Base-by-base conservation (phyloP, 2,888 invertebrate genomes). In the Synergus itoensis region DNA sequence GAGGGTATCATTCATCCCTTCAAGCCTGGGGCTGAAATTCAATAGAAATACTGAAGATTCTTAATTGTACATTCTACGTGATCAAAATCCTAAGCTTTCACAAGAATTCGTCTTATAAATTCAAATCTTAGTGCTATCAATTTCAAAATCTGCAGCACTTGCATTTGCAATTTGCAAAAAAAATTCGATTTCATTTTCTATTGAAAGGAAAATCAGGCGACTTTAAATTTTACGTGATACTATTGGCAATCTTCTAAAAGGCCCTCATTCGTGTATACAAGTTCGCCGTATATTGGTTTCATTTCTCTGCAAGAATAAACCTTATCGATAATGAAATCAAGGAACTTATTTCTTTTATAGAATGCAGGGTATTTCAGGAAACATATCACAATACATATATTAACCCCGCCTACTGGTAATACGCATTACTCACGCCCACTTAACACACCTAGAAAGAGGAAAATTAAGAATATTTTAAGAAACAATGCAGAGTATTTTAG, bases 251-350 rank as follows among this genome's bases (percentile, higher is more conserved):
- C 1, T 45, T 43, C 16, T 12, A 45, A 8, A 21, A 67, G 21
- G n/a, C 60, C 60, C 43, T 43, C 11, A 43, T 43, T 43, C 43
- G 43, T 43, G 11, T 60, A 9, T 18, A 60, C 9, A 60, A 60
- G 18, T 60, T 60, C 11, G 7, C 18, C 60, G 4, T 12, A 21
- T 63, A 48, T 48, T n/a, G 48, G n/a, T n/a, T 48, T 48, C n/a
- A 48, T 12, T 67, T 67, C 67, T 21, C 43, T 41, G 18, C n/a
- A 67, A 67, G 21, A 69, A 48, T 69, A n/a, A 57, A 48, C 45
- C 69, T 69, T 69, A 69, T 69, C 69, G 48, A 48, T 69, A 69
- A 69, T 69, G 48, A 69, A 69, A 69, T 69, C 69, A 69, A 28
- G n/a, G 36, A 53, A 48, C 16, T 16, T 69, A 69, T 69, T 53